A percentile compares a stretch with the other conserved stretches of the same genome.
phyloP scores from a whole-genome alignment of 2,113 vertebrate species.

The Psittacara wagleri region DNA sequence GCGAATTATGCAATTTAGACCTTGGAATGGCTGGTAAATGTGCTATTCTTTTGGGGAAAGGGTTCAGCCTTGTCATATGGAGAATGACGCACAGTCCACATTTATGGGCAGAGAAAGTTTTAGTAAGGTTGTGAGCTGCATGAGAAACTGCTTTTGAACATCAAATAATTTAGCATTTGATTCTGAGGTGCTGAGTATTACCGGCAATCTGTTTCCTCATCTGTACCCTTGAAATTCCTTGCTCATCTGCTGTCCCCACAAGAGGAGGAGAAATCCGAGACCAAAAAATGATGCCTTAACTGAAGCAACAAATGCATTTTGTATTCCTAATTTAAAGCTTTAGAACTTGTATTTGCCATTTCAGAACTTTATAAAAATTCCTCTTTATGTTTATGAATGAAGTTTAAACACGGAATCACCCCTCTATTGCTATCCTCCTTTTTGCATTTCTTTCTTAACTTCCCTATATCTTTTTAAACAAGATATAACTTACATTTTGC shows the following conservation, averaged over 20 bases:
- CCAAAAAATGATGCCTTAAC: background rate
- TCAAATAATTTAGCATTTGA: background rate
- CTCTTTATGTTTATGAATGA: background rate
- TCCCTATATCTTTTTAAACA: background rate
- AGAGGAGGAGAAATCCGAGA: background rate
- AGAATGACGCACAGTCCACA: background rate
- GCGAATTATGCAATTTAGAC: background rate
- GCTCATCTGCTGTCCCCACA: background rate
- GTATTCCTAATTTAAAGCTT: background rate
- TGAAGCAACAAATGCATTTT: background rate
- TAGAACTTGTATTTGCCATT: background rate
- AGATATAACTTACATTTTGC: background rate
- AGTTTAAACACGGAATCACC: background rate
- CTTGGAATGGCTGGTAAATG: background rate
- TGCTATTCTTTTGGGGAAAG: background rate
- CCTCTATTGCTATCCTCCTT: background rate
- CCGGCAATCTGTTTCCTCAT: background rate
- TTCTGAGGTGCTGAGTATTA: background rate
- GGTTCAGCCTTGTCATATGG: background rate
- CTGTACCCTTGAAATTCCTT: conserved; percentile 11
- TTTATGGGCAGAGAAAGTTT: background rate
- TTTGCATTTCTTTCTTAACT: background rate
- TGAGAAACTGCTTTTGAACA: background rate
- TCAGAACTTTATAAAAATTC: background rate
- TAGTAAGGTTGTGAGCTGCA: background rate